Base-by-base conservation (phyloP, 92 coral and sea anemone species). In the Umimayanthus kanabou region DNA sequence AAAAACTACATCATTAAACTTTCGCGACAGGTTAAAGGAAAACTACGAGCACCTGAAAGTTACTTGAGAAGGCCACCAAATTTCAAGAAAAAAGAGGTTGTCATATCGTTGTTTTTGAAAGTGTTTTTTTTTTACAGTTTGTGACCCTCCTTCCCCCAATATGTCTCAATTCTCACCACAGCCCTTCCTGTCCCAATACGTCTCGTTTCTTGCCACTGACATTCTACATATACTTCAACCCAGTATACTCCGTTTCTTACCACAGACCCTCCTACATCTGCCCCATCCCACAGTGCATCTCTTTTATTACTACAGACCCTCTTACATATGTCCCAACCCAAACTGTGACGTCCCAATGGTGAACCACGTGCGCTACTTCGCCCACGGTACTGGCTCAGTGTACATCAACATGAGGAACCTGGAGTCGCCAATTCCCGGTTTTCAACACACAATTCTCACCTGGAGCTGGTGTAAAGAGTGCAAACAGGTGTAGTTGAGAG, bases 401-500 rank as follows among this genome's bases (percentile, higher is more conserved):
- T 95, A 95, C 87, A 97, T 97, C 89, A 94, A 95, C 88, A 97
- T 97, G 99, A 93, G 94, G 92, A 95, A 97, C 88, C 90, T 97
- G 4, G 98, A 97, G 91, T 95, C 99, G 13, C 99, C 99, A 3
- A 95, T 97, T 78, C 99, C 99, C 53, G 99, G 98, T 26, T 95
- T 93, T 85, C 96, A 95, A 40, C 96, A 93, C 74, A 97, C 97
- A 22, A 94, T 97, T 65, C 93, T 97, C 0, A 93, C 99, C 8
- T 97, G 99, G 99, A 97, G 98, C 90, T 97, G 99, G 99, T 97
- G 99, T 85, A 95, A 97, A 80, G 93, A 93, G 72, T 97, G 99
- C 58, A 97, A 95, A 87, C 99, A 97, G 97, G 99, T 97, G 28
- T 53, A 65, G 7, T 42, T 75, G 33, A 39, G 75, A 9, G 49